These are phyloP conservation scores for Lasioglossum figueresi DNA, from an alignment of 2,888 invertebrate species.

Conservation along the genomic window DNA sequence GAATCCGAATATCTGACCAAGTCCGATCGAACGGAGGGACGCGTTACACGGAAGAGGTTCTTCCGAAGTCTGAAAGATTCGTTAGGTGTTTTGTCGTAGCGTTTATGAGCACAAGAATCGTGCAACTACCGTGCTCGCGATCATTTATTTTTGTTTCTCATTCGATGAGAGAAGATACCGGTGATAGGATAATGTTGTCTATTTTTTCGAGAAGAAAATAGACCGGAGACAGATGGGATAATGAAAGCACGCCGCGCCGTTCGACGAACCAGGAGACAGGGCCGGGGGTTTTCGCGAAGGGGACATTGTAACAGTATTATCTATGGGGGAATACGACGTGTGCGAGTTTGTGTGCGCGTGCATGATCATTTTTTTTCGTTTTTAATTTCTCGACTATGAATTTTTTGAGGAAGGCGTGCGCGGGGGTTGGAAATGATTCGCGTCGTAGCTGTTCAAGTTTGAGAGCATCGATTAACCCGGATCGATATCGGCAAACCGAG, in stretches of 20 bases:
- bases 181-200: background rate
- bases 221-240: background rate
- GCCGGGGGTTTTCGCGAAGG: background rate
- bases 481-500: background rate
- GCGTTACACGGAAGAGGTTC: background rate
- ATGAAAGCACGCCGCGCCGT: background rate
- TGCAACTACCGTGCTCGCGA: background rate
- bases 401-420: background rate
- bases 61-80: background rate
- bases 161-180: background rate
- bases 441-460: background rate
- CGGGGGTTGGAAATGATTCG: background rate
- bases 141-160: background rate
- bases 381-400: background rate
- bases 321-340: background rate
- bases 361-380: background rate
- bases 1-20: background rate
- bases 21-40: background rate
- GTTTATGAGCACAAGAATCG: background rate
- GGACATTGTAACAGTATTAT: conserved; percentile 50
- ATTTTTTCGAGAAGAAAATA: background rate
- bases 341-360: background rate
- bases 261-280: background rate
- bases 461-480: conserved; percentile 21
- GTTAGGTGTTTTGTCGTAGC: background rate